Conservation (phyloP, 2,888 invertebrate species). For the Cephus spinipes region DNA sequence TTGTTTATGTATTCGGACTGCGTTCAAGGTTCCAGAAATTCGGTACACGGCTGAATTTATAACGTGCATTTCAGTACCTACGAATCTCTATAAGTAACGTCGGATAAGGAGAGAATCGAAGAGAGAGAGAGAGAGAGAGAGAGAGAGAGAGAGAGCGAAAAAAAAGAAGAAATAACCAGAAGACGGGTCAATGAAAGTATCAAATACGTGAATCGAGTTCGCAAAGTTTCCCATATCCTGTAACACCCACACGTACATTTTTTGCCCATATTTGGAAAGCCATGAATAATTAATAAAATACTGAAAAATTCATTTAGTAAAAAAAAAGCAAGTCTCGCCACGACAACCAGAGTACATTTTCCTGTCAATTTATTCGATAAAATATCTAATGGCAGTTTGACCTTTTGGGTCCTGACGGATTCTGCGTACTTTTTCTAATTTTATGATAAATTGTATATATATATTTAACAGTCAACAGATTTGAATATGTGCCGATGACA, state of each 20-base stretch:
- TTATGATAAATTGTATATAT: neutral
- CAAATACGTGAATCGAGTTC: conserved; percentile 5
- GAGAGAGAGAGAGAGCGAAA: neutral
- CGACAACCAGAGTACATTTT: neutral
- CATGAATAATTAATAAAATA: neutral
- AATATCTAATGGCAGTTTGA: neutral
- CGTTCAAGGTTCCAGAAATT: conserved; percentile 44
- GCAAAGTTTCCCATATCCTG: neutral
- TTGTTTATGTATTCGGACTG: conserved; percentile 35
- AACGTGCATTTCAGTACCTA: conserved; percentile 20
- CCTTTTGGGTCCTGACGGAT: neutral
- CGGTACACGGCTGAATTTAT: conserved; percentile 47
- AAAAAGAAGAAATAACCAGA: neutral
- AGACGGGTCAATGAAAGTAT: conserved; percentile 37
- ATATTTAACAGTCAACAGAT: neutral
- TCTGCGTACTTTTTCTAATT: neutral
- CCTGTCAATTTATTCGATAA: neutral
- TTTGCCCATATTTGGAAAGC: neutral
- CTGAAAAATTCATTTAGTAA: neutral
- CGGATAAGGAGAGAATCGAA: neutral
- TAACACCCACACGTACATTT: neutral
- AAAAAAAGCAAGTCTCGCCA: neutral
- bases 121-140: too few species aligned
- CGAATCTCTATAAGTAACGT: neutral
- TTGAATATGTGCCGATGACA: neutral